Conservation (phyloP, 2,797 vertebrate genomes). For the Pseudomugil tenellus region DNA sequence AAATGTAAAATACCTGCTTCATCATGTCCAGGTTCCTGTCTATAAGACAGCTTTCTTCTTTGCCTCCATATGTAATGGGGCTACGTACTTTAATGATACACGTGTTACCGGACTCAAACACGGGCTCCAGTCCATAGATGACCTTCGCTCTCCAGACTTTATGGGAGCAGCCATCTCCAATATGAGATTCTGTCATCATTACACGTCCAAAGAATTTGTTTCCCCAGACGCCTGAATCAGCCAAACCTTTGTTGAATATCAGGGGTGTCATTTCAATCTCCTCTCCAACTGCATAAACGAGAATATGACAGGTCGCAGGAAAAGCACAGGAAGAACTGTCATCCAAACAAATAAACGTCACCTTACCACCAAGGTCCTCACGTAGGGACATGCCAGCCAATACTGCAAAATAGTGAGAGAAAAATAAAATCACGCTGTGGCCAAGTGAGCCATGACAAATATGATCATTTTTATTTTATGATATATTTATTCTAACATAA, state of each 20-base stretch:
- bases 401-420: slow-evolving; percentile 74
- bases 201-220: slow-evolving; percentile 93
- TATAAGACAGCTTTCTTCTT: slow-evolving; percentile 86
- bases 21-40: slow-evolving; percentile 91
- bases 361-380: slow-evolving; percentile 91
- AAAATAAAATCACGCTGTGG: background rate
- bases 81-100: slow-evolving; percentile 90
- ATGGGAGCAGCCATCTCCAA: slow-evolving; percentile 78
- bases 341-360: slow-evolving; percentile 7
- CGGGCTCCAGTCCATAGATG: slow-evolving; percentile 93
- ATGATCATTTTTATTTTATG: background rate
- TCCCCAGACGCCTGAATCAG: slow-evolving; percentile 89
- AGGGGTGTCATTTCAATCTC: slow-evolving; percentile 97
- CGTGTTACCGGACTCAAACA: slow-evolving; percentile 91
- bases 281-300: slow-evolving; percentile 86
- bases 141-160: slow-evolving; percentile 92
- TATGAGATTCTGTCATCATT: slow-evolving; percentile 85
- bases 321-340: background rate
- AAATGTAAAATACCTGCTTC: slow-evolving; percentile 84
- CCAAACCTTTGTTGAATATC: slow-evolving; percentile 92
- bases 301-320: background rate
- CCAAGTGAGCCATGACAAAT: background rate
- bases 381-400: slow-evolving; percentile 86
- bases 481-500: background rate
- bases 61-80: slow-evolving; percentile 88